Conservation (phyloP, 2,797 vertebrate species). For the Meda fulgida region DNA sequence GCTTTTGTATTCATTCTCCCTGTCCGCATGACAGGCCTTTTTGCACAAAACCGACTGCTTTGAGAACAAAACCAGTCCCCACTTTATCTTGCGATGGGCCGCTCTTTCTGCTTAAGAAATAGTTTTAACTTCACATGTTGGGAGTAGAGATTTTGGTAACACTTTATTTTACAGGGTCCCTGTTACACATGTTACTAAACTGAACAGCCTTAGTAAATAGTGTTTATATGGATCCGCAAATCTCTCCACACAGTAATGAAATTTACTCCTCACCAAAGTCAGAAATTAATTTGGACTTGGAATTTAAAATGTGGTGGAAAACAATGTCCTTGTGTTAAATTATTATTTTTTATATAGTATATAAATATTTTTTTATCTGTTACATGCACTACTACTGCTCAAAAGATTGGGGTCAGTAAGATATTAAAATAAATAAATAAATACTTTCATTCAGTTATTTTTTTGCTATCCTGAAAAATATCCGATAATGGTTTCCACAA, state of each 20-base stretch:
- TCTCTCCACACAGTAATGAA: not conserved
- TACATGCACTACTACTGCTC: not conserved
- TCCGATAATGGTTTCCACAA: not conserved
- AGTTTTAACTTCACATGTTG: not conserved
- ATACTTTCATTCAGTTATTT: not conserved
- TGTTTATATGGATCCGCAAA: not conserved
- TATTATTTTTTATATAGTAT: not conserved
- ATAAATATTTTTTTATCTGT: not conserved
- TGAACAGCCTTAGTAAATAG: not conserved
- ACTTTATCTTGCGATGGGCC: not conserved
- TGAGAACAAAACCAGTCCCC: constrained; percentile 21
- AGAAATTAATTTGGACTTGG: not conserved
- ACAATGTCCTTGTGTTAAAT: not conserved
- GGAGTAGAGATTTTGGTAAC: not conserved
- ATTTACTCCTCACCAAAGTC: not conserved
- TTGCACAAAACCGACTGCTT: constrained; percentile 25
- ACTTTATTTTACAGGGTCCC: constrained; percentile 11
- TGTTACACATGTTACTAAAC: not conserved
- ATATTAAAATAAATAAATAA: not conserved
- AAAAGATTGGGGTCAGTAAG: not conserved
- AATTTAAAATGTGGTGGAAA: not conserved
- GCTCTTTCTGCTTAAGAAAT: not conserved
- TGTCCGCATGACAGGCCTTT: not conserved
- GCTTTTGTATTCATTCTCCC: constrained; percentile 8
- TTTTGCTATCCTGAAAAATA: not conserved